Conservation (phyloP, 2,113 vertebrate genomes). For the Odocoileus virginianus region DNA sequence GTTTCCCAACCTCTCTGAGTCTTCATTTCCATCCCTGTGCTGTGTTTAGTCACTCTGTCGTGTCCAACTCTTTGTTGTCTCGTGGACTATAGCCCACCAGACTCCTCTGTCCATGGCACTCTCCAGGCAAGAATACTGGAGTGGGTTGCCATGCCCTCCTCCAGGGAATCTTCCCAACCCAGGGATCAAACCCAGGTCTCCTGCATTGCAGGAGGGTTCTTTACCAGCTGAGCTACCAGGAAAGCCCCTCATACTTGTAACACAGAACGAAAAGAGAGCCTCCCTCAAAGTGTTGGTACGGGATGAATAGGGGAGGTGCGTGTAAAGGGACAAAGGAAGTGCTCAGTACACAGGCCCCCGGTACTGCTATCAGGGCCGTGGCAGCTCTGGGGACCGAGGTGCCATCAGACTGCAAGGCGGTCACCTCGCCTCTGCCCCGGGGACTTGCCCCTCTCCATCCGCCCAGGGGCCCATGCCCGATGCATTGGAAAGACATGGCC, state of each 20-base stretch:
- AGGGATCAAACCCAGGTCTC: not conserved
- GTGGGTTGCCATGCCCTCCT: not conserved
- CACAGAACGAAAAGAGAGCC: too few relatives aligned
- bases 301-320: not conserved
- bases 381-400: not conserved
- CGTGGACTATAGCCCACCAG: not conserved
- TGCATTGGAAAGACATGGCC: too few relatives aligned
- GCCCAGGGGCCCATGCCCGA: accelerated
- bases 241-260: not conserved
- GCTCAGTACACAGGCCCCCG: not conserved
- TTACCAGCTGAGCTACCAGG: not conserved
- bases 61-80: accelerated
- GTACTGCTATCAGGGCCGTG: not conserved
- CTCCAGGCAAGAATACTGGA: not conserved
- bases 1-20: not conserved
- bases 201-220: not conserved
- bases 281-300: too few relatives aligned
- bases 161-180: not conserved
- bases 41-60: not conserved
- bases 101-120: not conserved
- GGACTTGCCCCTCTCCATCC: not conserved
- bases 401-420: not conserved
- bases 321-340: not conserved
- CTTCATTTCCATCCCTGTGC: not conserved
- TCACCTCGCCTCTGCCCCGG: too few relatives aligned